Base-by-base conservation (phyloP, 2,888 invertebrate species). In the Drosophila atroscutellata region DNA sequence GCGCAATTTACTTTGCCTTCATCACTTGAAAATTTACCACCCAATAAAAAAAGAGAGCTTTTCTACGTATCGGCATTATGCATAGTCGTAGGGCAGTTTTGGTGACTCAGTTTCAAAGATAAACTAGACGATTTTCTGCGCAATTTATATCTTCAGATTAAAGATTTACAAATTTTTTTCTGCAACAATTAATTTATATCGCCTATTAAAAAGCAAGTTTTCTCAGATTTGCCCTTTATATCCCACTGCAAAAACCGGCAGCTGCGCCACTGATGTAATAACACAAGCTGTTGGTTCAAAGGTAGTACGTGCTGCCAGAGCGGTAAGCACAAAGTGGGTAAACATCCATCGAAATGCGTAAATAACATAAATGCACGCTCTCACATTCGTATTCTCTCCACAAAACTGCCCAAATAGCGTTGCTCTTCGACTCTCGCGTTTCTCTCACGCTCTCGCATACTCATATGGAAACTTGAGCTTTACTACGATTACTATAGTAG, bases 401-500 rank as follows among this genome's bases (percentile, higher is more conserved):
- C 24, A 28, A 8, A 57, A 24, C 56, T 20, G 56, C 37, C 39
- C 28, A 56, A 56, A 56, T 56, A 42, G 20, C 56, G n/a, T 30
- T 55, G 56, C 60, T 67, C 73, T 76, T 45, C 18, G 36, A 45
- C 58, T 68, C 79, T 75, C 71, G 15, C 32, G 24, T 18, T 58
- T 51, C 73, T 79, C 79, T 68, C 56, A n/a, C 66, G 70, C 55
- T 68, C 73, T 50, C 55, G 20, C 66, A 61, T 55, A 74, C 71
- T 69, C 67, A 58, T 61, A 55, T 65, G 59, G 67, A 42, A 72
- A 69, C 67, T 66, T 86, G 78, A 89, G 89, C 83, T 86, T 90
- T 86, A 86, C 85, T 86, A 86, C 80, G 88, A 71, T 88, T 89
- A 89, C 86, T 81, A 78, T 49, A 72, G 64, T 74, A 72, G 76